These are phyloP conservation scores for Cyrtodaria siliqua DNA, from an alignment of 2,888 invertebrate genomes.

Conservation along the genomic window DNA sequence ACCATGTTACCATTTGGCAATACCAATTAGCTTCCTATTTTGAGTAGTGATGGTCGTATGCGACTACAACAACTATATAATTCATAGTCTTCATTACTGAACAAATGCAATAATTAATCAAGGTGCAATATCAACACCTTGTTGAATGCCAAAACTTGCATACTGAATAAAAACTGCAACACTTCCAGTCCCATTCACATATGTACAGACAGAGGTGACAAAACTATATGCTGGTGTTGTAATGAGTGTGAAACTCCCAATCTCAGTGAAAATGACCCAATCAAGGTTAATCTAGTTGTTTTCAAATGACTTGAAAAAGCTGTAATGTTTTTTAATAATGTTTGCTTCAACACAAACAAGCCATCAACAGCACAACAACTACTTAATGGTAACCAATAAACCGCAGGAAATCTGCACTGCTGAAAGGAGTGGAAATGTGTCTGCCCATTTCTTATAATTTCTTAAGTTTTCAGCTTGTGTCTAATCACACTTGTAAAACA, in stretches of 20 bases:
- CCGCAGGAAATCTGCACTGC: slow-evolving; percentile 23
- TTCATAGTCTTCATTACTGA: no score
- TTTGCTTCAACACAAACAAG: slow-evolving; percentile 11
- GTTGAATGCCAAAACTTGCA: background rate
- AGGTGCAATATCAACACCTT: slow-evolving; percentile 1
- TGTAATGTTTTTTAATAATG: background rate
- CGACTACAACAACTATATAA: no score
- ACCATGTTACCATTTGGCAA: no score
- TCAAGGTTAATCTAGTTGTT: slow-evolving; percentile 14
- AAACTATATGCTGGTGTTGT: background rate
- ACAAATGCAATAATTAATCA: background rate
- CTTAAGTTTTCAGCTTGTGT: slow-evolving; percentile 24
- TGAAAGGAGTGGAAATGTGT: background rate
- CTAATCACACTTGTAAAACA: background rate
- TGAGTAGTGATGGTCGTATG: no score
- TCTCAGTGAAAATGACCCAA: slow-evolving; percentile 11
- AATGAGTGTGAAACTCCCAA: slow-evolving; percentile 11
- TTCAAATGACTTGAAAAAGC: slow-evolving; percentile 12
- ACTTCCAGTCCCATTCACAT: background rate
- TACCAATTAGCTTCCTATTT: no score
- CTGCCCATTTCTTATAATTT: background rate
- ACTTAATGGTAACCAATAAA: slow-evolving; percentile 12
- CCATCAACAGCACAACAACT: background rate
- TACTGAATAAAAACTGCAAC: background rate
- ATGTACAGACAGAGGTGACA: slow-evolving; percentile 6